Conservation (phyloP, 64 coral and sea anemone genomes). For the Hydrozoanthus tunicans region DNA sequence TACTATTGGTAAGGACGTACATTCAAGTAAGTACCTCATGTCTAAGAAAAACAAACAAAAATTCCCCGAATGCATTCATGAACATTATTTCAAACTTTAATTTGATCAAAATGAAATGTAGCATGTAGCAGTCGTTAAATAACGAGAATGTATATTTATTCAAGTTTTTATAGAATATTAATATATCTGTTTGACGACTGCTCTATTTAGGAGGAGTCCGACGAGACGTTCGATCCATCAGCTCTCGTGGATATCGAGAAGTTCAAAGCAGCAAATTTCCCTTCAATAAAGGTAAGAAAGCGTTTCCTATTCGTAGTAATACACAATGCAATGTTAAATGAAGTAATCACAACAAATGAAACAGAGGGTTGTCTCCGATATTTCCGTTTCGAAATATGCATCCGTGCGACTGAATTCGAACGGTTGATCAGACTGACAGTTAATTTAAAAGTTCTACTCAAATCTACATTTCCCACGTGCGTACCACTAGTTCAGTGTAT, state of each 20-base stretch:
- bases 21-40: background rate
- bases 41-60: no score
- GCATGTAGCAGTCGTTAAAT: background rate
- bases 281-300: constrained; percentile 52
- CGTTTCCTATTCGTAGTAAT: no score
- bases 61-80: no score
- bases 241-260: constrained; percentile 78
- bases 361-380: no score
- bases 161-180: constrained; percentile 8
- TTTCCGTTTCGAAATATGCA: no score
- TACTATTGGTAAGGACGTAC: background rate
- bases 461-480: no score
- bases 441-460: no score
- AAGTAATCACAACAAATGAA: no score
- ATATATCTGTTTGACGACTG: background rate
- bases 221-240: constrained; percentile 83
- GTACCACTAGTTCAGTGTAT: no score
- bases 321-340: no score
- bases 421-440: no score
- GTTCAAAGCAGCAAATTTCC: constrained; percentile 85
- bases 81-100: background rate
- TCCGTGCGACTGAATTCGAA: no score
- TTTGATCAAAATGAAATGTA: background rate
- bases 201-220: constrained; percentile 20
- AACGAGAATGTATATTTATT: background rate